Conservation (phyloP, 2,113 vertebrate genomes). For the Nettapus auritus region DNA sequence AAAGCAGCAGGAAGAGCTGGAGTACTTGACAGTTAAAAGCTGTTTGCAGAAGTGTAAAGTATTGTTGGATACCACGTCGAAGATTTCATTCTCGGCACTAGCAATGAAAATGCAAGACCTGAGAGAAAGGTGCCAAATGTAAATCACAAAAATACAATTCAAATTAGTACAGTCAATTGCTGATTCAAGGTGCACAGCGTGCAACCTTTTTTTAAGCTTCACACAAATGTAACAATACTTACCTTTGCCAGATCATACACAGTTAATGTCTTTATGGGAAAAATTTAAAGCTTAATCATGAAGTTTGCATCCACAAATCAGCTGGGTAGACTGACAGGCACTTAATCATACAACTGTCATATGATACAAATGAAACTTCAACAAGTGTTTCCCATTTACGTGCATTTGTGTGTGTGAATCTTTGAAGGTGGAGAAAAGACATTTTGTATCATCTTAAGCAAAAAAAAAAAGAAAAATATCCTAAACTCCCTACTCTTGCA, state of each 20-base stretch:
- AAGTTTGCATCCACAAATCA: constrained; percentile 37
- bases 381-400: constrained; percentile 5
- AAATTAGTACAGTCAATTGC: constrained; percentile 34
- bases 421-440: constrained; percentile 42
- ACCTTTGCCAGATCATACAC: constrained; percentile 43
- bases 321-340: not conserved
- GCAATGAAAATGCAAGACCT: constrained; percentile 58
- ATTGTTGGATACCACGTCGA: constrained; percentile 2
- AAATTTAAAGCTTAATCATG: constrained; percentile 16
- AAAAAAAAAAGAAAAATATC: not conserved
- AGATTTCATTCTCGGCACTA: constrained; percentile 41
- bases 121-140: constrained; percentile 36
- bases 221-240: constrained; percentile 6
- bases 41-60: constrained; percentile 29
- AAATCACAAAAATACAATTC: constrained; percentile 43
- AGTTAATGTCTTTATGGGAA: constrained; percentile 43
- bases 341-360: constrained; percentile 19
- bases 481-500: constrained; percentile 34
- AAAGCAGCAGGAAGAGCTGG: constrained; percentile 25
- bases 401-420: constrained; percentile 5
- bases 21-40: constrained; percentile 38
- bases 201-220: not conserved
- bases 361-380: constrained; percentile 4
- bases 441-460: not conserved
- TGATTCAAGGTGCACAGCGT: not conserved